phyloP scores from a whole-genome alignment of 2,888 invertebrate species.

The Cephus rjabovi region DNA sequence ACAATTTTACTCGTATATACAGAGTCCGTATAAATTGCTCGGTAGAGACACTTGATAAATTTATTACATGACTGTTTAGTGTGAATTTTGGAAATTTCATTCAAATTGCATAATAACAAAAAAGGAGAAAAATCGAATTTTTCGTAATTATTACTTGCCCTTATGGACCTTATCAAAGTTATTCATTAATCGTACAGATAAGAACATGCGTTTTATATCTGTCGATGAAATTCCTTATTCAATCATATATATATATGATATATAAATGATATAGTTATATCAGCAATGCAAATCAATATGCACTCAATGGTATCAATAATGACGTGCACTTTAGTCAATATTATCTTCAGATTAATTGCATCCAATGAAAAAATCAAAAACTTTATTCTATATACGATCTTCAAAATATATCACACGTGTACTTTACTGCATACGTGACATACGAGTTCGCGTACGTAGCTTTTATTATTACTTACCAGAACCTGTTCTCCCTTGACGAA shows the following conservation, averaged over 20 bases:
- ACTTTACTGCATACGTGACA: not conserved
- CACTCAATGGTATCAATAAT: not conserved
- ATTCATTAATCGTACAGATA: not conserved
- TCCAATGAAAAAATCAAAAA: slow-evolving; percentile 31
- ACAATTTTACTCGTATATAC: not conserved
- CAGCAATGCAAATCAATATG: not conserved
- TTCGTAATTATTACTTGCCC: not conserved
- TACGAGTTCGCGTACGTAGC: not conserved
- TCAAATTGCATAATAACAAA: not conserved
- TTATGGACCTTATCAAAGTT: not conserved
- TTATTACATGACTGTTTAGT: not conserved
- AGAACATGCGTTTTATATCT: not conserved
- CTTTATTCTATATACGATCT: not conserved
- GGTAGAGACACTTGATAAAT: not conserved
- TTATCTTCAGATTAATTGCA: slow-evolving; percentile 30
- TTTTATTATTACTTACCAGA: not conserved
- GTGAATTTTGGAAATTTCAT: not conserved
- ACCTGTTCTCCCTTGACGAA: not conserved
- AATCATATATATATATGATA: not conserved
- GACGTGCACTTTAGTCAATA: not conserved
- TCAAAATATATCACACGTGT: not conserved
- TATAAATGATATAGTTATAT: not conserved
- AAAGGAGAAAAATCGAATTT: not conserved
- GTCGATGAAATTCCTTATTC: not conserved
- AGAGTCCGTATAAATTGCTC: not conserved